Conservation (phyloP, 2,888 invertebrate species). For the Drosophila nr. perissopoda region DNA sequence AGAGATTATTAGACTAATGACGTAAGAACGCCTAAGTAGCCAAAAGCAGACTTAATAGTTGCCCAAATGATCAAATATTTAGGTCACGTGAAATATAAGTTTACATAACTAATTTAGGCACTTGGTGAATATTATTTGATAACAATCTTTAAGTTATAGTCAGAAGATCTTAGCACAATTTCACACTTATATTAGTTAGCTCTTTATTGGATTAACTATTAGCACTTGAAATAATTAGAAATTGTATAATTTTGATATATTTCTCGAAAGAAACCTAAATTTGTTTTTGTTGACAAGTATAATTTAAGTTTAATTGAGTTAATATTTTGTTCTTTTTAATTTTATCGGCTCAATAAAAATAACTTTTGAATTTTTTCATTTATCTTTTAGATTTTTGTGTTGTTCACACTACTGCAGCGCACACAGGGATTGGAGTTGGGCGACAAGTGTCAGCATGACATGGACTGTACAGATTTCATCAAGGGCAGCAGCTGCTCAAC, state of each 20-base stretch:
- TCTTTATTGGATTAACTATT: background rate
- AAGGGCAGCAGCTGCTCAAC: constrained; percentile 85
- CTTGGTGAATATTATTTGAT: background rate
- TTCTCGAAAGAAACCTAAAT: no score
- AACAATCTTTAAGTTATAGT: background rate
- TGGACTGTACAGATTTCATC: constrained; percentile 85
- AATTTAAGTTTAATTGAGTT: background rate
- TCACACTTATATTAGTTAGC: background rate
- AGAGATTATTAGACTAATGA: constrained; percentile 1
- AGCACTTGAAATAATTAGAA: no score
- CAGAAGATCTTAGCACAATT: background rate
- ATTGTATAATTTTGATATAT: no score
- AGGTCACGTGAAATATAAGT: background rate
- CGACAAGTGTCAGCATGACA: constrained; percentile 85
- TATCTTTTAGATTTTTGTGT: constrained; percentile 52
- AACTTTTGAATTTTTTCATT: background rate
- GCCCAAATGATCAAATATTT: background rate
- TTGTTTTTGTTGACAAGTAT: no score
- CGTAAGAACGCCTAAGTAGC: background rate
- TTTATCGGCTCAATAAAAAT: background rate
- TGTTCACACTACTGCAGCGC: constrained; percentile 55
- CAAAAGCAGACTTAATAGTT: background rate
- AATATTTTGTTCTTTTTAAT: background rate
- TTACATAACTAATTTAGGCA: background rate
- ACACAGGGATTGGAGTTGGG: constrained; percentile 77